Evolutionary conservation across 2,888 invertebrate genomes (phyloP).

Genomic region (Iselma pallidipennis): DNA sequence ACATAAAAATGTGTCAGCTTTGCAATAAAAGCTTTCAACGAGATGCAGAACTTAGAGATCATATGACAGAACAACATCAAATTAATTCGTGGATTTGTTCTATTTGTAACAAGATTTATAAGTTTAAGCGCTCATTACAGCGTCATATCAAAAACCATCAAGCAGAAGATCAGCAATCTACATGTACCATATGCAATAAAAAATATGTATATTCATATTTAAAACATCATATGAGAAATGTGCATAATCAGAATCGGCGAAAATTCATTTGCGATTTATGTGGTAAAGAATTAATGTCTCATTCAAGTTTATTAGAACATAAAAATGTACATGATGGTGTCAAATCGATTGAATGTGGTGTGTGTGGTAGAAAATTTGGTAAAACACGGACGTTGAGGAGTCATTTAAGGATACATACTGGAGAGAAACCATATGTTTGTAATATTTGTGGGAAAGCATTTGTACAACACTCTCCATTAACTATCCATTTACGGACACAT

Average conservation of each 20-base stretch:
- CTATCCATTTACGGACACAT: constrained; percentile 50
- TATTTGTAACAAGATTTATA: too few species aligned
- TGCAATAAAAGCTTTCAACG: too few species aligned
- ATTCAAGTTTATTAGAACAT: constrained; percentile 31
- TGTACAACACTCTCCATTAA: constrained; percentile 57
- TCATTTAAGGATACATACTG: constrained; percentile 32
- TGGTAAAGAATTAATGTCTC: constrained; percentile 35
- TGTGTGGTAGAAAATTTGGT: constrained; percentile 32
- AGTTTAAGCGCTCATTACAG: too few species aligned
- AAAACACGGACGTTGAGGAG: constrained; percentile 24
- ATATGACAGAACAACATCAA: too few species aligned
- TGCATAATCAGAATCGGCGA: not conserved
- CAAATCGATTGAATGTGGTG: constrained; percentile 23
- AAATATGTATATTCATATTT: not conserved
- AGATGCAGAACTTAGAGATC: too few species aligned
- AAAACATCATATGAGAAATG: not conserved
- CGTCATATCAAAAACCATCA: too few species aligned
- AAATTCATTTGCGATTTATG: constrained; percentile 36
- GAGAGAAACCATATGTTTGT: constrained; percentile 24
- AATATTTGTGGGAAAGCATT: constrained; percentile 58
- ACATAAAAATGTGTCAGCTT: too few species aligned
- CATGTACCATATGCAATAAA: not conserved
- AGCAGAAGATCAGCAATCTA: too few species aligned
- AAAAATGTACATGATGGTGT: constrained; percentile 15
- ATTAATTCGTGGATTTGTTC: too few species aligned